phyloP scores from a whole-genome alignment of 1,140 invertebrate species.

The Glossosoma conforme region DNA sequence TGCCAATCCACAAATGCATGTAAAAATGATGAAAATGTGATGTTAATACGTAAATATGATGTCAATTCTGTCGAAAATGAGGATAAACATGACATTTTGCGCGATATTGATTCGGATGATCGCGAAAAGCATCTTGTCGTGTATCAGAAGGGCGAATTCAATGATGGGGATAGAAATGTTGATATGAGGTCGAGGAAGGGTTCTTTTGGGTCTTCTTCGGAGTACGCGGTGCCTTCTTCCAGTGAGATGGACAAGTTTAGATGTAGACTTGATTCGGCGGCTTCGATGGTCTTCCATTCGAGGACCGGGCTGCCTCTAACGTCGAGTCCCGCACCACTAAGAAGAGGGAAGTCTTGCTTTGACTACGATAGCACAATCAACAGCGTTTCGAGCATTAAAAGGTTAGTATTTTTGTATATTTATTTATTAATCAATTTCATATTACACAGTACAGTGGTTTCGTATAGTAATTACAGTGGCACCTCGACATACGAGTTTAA shows the following conservation, averaged over 20 bases:
- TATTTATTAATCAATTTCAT: not conserved
- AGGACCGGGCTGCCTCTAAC: constrained; percentile 79
- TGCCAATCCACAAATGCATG: too few relatives aligned
- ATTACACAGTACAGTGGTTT: not conserved
- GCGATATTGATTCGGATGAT: too few relatives aligned
- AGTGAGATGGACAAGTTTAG: constrained; percentile 69
- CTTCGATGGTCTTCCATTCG: constrained; percentile 80
- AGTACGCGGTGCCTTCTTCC: constrained; percentile 55
- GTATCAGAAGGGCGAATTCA: constrained; percentile 44
- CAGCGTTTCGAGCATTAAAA: constrained; percentile 76
- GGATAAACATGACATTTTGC: too few relatives aligned
- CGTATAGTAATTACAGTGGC: too few relatives aligned
- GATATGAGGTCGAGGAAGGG: too few relatives aligned
- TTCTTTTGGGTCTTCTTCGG: too few relatives aligned
- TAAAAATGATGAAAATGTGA: too few relatives aligned
- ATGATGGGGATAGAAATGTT: too few relatives aligned
- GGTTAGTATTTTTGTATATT: constrained; percentile 45
- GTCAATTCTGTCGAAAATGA: too few relatives aligned
- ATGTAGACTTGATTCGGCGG: constrained; percentile 71
- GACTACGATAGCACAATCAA: constrained; percentile 82
- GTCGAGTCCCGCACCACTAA: constrained; percentile 78
- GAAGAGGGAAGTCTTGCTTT: constrained; percentile 71
- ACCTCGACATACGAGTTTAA: too few relatives aligned
- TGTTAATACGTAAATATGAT: too few relatives aligned
- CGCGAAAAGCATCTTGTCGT: constrained; percentile 39